phyloP scores from a whole-genome alignment of 2,888 invertebrate species.

The Phragmatobia fuliginosa region DNA sequence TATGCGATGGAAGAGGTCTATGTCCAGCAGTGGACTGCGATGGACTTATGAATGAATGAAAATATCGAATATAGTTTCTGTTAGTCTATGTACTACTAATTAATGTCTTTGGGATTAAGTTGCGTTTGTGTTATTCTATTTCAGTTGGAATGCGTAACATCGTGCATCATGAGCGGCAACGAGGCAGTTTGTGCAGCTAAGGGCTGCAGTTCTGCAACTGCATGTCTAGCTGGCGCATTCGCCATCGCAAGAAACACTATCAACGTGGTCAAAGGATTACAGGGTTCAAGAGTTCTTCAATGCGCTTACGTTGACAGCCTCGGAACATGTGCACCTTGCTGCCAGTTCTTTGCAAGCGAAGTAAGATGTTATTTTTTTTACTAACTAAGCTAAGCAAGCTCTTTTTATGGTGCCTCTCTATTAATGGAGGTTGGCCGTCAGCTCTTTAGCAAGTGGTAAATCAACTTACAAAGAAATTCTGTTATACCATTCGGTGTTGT shows the following conservation, averaged over 20 bases:
- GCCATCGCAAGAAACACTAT: conserved; percentile 74
- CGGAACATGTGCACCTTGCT: conserved; percentile 73
- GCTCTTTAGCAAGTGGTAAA: no score
- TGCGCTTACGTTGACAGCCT: conserved; percentile 77
- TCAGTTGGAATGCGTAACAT: conserved; percentile 78
- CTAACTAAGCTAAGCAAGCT: background rate
- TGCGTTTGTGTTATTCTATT: background rate
- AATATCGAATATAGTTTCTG: no score
- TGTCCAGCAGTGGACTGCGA: no score
- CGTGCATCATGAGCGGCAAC: conserved; percentile 77
- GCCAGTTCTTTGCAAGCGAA: conserved; percentile 78
- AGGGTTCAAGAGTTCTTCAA: conserved; percentile 70
- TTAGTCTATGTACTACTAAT: no score
- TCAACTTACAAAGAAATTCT: no score
- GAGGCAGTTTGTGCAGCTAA: conserved; percentile 72
- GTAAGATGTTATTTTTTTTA: conserved; percentile 51
- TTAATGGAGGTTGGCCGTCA: no score
- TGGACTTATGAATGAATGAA: no score
- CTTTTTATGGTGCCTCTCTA: no score
- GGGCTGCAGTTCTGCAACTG: conserved; percentile 63
- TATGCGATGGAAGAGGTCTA: no score
- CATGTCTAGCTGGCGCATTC: conserved; percentile 77
- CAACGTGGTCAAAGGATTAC: conserved; percentile 75
- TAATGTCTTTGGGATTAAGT: background rate
- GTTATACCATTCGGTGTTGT: no score